Percentiles rank a stretch among this genome's conserved stretches.
These are phyloP conservation scores for Allobates femoralis DNA, from an alignment of 2,797 vertebrate species.

Conservation along the genomic window DNA sequence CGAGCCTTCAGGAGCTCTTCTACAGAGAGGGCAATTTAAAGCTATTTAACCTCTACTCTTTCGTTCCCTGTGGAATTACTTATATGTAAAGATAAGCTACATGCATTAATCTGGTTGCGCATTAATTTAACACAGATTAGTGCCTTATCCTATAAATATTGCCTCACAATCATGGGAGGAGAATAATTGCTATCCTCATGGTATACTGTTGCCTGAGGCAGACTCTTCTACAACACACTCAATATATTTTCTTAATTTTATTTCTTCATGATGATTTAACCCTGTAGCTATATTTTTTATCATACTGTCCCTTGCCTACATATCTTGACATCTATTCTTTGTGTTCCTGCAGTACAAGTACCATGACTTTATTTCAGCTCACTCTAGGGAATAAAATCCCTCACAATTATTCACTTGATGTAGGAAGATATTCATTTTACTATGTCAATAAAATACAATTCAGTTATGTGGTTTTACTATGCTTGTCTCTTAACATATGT, in stretches of 20 bases:
- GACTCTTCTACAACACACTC: constrained; percentile 5
- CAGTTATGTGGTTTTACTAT: neutral
- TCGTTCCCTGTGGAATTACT: constrained; percentile 31
- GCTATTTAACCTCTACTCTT: constrained; percentile 42
- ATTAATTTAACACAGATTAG: constrained; percentile 44
- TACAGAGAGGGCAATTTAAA: constrained; percentile 37
- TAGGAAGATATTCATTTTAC: neutral
- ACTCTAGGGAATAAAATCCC: neutral
- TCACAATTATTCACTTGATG: neutral
- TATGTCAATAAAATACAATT: neutral
- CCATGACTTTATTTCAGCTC: neutral
- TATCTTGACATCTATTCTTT: neutral
- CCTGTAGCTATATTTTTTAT: constrained; percentile 18
- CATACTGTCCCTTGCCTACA: neutral
- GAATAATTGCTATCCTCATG: neutral
- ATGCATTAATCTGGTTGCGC: constrained; percentile 21
- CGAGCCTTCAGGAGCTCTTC: constrained; percentile 40
- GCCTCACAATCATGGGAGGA: neutral
- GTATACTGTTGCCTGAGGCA: neutral
- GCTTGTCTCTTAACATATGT: neutral
- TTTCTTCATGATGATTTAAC: constrained; percentile 31
- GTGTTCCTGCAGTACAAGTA: neutral
- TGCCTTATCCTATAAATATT: constrained; percentile 31
- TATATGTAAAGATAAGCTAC: constrained; percentile 37
- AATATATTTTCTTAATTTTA: constrained; percentile 24